Evolutionary conservation across 2,888 invertebrate species (phyloP), one percentile per base, ranked within the genome.

Genomic region (Cheilosia vernalis): DNA sequence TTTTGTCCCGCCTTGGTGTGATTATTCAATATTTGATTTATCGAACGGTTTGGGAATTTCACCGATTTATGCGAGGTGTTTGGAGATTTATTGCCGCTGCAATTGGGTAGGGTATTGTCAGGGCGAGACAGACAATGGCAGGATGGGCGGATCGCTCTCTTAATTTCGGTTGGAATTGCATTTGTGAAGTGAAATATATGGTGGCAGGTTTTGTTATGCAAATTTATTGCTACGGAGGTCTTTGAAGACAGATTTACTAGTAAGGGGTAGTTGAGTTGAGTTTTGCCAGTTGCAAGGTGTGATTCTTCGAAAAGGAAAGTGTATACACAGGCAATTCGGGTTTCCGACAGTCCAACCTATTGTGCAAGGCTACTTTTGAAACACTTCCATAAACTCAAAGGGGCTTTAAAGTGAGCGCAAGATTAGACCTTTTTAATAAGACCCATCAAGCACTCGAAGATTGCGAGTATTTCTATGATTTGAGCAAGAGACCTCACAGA

Each of bases 11-110:
- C 24, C 13, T 40, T 60, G 21, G 58, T 60, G 83, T 58, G 67
- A 79, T 79, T 78, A 78, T 73, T 79, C 79, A 79, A 83, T 83
- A 63, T 67, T 73, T 83, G 83, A 83, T 83, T 83, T 83, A 83
- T 83, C 49, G 72, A 51, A 40, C 30, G 82, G 60, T 70, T 82
- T 60, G 40, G 69, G 47, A 74, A 67, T 51, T 44, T 24, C 7
- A 24, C 49, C 17, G 17, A 53, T 27, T 47, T 42, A 24, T 56
- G 58, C 53, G 60, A 66, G 72, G 72, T 72, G 60, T 78, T 72
- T 17, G 17, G 51, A 73, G 83, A 83, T 83, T 83, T 83, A 83
- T 83, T 79, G 44, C 66, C 44, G 2, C 42, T 15, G 40, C 78
- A 66, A 83, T 78, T 30, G 72, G 30, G 5, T 21, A 51, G 61